phyloP scores from a whole-genome alignment of 2,113 vertebrate species.

The Lepisosteus oculatus region DNA sequence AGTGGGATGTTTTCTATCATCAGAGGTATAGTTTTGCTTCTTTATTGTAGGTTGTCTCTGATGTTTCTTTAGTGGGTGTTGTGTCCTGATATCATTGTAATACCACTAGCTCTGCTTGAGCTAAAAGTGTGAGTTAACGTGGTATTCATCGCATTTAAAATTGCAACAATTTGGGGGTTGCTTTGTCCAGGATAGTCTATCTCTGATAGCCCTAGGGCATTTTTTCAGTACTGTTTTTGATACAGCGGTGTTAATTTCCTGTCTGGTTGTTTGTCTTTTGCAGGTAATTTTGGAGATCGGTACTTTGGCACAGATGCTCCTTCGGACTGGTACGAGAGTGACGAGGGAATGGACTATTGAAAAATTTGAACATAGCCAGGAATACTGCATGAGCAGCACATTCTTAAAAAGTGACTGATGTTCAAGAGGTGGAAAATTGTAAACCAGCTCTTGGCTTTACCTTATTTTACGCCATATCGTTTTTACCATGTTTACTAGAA shows the following conservation, averaged over 20 bases:
- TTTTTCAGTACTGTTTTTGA: background rate
- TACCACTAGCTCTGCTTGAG: too few species aligned
- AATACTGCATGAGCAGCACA: background rate
- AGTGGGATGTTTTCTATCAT: background rate
- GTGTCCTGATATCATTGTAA: too few species aligned
- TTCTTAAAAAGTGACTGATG: background rate
- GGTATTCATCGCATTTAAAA: too few species aligned
- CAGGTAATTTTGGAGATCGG: slow-evolving; percentile 88
- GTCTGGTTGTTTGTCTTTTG: background rate
- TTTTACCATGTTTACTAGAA: background rate
- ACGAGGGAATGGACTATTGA: slow-evolving; percentile 75
- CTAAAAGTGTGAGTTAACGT: too few species aligned
- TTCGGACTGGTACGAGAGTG: slow-evolving; percentile 70
- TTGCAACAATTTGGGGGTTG: too few species aligned
- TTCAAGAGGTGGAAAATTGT: background rate
- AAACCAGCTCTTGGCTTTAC: background rate
- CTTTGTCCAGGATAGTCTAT: too few species aligned
- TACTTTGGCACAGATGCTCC: slow-evolving; percentile 85
- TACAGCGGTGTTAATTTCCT: background rate
- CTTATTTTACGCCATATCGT: too few species aligned
- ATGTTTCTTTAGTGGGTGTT: too few species aligned
- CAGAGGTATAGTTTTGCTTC: too few species aligned
- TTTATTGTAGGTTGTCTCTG: too few species aligned
- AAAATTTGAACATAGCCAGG: background rate
- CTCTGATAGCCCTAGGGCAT: too few species aligned